Evolutionary conservation across 2,888 invertebrate genomes (phyloP), one percentile per base, ranked within the genome.

Genomic region (Melikaiella ostensackeni): DNA sequence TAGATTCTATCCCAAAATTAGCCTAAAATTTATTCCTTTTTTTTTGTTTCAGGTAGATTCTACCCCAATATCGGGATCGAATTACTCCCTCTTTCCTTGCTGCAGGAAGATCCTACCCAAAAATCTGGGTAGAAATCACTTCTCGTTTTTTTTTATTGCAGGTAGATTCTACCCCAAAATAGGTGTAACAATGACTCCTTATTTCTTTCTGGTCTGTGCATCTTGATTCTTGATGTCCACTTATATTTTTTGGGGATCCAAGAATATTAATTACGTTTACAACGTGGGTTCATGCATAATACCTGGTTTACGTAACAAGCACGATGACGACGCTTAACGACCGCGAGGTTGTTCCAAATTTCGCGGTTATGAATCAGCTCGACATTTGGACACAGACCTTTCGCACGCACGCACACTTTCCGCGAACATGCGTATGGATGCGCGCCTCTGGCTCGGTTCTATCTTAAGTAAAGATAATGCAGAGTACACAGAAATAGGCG

Each of bases 401-500:
- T 74, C 63, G 62, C 30, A 62, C 46, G 42, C 38, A 64, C 73
- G 30, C 75, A 74, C 73, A 77, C 76, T 78, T 61, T 61, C 75
- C 42, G 66, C 73, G 75, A 78, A 79, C 76, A 77, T 77, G 57
- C 73, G 77, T 75, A 70, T 62, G 74, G 75, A 42, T 77, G 77
- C 77, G 78, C 78, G 77, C 78, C 73, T 64, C 78, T 76, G 78
- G 66, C 78, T 70, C 61, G 62, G 73, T 79, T 82, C 80, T 82
- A 80, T 81, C 81, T 81, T 79, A 74, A 80, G 80, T 82, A 75
- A 76, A 82, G 82, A 82, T 82, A 82, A 81, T 79, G 82, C 80
- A 78, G 78, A 81, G 86, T 86, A 84, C 83, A 85, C 84, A 84
- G 87, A 84, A 88, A 86, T 85, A 83, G 85, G 87, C 86, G 87